A percentile compares a stretch with the other conserved stretches of the same genome.
These are phyloP conservation scores for Mustelus asterias DNA, from an alignment of 2,113 vertebrate genomes.

Conservation along the genomic window DNA sequence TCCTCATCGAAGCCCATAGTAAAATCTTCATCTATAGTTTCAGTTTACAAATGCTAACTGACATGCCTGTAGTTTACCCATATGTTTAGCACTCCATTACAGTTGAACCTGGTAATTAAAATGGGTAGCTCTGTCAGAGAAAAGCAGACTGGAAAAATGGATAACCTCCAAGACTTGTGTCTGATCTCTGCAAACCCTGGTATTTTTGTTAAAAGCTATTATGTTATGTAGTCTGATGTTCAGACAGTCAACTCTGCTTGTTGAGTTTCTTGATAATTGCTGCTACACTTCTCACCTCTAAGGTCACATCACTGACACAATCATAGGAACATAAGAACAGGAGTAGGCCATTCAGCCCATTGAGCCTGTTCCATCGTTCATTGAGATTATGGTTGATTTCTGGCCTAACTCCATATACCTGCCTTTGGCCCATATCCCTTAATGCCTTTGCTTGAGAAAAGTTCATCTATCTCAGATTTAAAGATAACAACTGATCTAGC, in stretches of 20 bases:
- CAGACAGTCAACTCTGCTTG: not conserved
- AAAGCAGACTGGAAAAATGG: not conserved
- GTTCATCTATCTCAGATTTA: too few relatives aligned
- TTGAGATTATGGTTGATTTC: too few relatives aligned
- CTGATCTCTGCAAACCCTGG: not conserved
- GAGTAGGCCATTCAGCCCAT: too few relatives aligned
- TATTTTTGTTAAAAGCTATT: not conserved
- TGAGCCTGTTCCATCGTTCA: too few relatives aligned
- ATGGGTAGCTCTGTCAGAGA: not conserved
- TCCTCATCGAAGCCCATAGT: not conserved
- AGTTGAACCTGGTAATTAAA: not conserved
- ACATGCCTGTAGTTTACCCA: not conserved
- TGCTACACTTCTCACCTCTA: not conserved
- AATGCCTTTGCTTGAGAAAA: too few relatives aligned
- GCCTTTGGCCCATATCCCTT: too few relatives aligned
- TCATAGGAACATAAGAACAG: not conserved
- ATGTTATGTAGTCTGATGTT: not conserved
- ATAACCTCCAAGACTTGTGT: not conserved
- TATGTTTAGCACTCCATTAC: not conserved
- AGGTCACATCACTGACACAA: not conserved
- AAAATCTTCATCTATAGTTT: not conserved
- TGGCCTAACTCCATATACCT: too few relatives aligned
- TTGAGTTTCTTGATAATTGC: not conserved
- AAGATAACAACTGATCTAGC: too few relatives aligned
- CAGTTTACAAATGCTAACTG: not conserved